Conservation (phyloP, 2,797 vertebrate species). For the Podarcis lilfordi region DNA sequence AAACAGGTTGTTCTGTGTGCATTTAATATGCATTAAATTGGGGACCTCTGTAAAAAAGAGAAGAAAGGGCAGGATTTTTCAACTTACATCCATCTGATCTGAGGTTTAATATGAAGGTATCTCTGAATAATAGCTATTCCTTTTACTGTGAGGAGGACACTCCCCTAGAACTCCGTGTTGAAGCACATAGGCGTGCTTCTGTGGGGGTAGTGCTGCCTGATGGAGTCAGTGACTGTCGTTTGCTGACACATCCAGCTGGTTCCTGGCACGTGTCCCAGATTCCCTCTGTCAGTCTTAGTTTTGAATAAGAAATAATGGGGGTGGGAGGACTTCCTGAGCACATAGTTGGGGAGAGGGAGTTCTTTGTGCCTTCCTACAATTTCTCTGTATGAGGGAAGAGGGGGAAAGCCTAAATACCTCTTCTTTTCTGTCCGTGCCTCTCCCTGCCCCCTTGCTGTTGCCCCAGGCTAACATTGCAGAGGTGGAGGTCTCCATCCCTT, state of each 20-base stretch:
- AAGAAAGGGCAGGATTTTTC: background rate
- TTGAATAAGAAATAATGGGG: background rate
- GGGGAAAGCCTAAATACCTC: background rate
- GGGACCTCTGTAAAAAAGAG: background rate
- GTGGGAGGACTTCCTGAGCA: background rate
- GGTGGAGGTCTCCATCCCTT: conserved; percentile 94
- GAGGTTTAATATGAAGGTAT: background rate
- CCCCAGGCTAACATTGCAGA: conserved; percentile 94
- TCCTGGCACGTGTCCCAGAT: background rate
- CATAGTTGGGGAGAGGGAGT: background rate
- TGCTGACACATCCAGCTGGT: background rate
- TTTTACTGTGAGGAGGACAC: background rate
- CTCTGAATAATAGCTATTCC: background rate
- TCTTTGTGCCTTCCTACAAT: background rate
- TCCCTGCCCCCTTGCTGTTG: background rate
- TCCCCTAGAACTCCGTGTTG: background rate
- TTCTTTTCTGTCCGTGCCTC: background rate
- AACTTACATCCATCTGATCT: background rate
- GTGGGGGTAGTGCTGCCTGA: background rate
- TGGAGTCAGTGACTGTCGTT: background rate
- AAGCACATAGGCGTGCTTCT: background rate
- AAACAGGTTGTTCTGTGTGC: background rate
- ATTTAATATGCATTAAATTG: background rate
- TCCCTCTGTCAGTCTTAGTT: background rate
- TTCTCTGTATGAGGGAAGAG: background rate